phyloP scores from a whole-genome alignment of 2,113 vertebrate species.

The Hoplias malabaricus region DNA sequence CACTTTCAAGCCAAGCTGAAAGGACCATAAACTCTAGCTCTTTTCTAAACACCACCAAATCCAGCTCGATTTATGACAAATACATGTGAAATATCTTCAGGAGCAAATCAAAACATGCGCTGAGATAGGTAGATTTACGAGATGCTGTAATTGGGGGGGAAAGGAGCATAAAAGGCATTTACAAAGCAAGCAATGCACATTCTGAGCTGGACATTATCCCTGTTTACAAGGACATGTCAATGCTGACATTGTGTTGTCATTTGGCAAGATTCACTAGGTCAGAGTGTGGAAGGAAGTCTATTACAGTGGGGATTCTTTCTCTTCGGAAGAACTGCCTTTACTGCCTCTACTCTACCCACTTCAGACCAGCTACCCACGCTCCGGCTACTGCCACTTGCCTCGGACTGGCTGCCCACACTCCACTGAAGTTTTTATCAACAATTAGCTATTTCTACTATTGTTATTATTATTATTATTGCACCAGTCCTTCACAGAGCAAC shows the following conservation, averaged over 20 bases:
- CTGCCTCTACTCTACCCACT: too few species aligned
- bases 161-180: constrained; percentile 47
- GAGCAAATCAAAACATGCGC: constrained; percentile 47
- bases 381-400: too few species aligned
- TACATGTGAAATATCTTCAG: constrained; percentile 49
- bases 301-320: constrained; percentile 3
- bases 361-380: too few species aligned
- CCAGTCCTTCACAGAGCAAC: too few species aligned
- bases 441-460: too few species aligned
- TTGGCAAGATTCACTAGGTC: constrained; percentile 48
- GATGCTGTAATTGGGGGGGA: constrained; percentile 24
- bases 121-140: constrained; percentile 39
- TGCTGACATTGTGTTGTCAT: constrained; percentile 24
- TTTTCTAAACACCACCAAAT: constrained; percentile 54
- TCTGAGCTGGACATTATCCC: constrained; percentile 53
- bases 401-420: too few species aligned
- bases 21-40: constrained; percentile 24
- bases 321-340: constrained; percentile 52
- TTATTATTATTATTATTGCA: too few species aligned
- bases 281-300: neutral
- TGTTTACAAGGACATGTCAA: constrained; percentile 53
- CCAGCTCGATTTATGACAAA: constrained; percentile 47
- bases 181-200: constrained; percentile 20
- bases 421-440: too few species aligned
- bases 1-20: constrained; percentile 33